Evolutionary conservation across 2,113 vertebrate genomes (phyloP).

Genomic region (Semnopithecus entellus): DNA sequence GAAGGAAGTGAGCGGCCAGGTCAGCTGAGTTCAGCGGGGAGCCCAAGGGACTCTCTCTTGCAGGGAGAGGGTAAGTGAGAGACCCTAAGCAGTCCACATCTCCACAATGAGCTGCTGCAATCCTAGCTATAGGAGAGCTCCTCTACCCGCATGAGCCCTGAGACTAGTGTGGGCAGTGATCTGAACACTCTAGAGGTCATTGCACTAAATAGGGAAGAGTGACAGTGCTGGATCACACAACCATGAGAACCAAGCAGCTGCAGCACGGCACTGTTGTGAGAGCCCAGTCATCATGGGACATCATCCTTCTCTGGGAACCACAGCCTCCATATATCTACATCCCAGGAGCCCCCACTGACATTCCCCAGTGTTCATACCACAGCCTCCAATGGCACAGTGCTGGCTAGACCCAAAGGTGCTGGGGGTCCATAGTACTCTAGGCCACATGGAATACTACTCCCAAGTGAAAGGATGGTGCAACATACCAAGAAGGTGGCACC

Average conservation of each 20-base stretch:
- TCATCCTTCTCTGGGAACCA: not conserved
- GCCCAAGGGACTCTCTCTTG: not conserved
- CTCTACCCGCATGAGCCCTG: not conserved
- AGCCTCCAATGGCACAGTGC: not conserved
- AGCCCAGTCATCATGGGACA: not conserved
- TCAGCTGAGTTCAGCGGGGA: not conserved
- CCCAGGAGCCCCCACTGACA: not conserved
- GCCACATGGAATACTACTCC: not conserved
- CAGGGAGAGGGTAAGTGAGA: not conserved
- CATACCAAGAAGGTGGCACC: not conserved
- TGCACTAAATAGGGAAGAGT: not conserved
- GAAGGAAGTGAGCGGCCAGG: not conserved
- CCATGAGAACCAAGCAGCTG: not conserved
- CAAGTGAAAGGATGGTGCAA: not conserved
- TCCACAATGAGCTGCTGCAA: not conserved
- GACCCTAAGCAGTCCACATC: not conserved
- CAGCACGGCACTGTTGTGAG: not conserved
- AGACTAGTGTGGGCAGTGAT: not conserved
- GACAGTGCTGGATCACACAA: not conserved
- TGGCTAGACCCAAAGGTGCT: not conserved
- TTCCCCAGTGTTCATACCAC: not conserved
- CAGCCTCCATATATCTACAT: not conserved
- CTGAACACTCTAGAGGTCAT: not conserved
- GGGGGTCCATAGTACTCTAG: not conserved
- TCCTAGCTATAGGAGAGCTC: not conserved